These are phyloP conservation scores for Mustela erminea DNA, from an alignment of 2,797 vertebrate genomes.

Conservation along the genomic window DNA sequence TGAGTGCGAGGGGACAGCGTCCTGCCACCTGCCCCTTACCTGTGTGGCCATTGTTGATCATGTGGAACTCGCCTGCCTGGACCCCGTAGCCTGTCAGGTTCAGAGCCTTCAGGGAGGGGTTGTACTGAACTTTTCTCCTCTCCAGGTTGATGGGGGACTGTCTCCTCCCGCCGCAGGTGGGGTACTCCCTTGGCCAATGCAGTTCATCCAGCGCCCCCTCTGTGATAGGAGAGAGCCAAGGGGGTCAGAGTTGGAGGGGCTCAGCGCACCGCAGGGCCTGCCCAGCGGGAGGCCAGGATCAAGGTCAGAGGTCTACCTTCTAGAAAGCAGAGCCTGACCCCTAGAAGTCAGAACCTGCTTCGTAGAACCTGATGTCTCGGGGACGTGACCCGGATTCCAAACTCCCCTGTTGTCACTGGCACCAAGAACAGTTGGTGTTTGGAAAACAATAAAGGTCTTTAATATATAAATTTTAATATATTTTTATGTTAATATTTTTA, in stretches of 20 bases:
- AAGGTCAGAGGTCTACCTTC: not conserved
- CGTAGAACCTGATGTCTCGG: accelerated
- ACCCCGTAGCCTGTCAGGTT: slow-evolving; percentile 89
- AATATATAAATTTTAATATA: too few relatives aligned
- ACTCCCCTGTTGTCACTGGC: not conserved
- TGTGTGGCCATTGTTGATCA: slow-evolving; percentile 95
- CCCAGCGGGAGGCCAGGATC: not conserved
- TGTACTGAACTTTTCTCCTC: slow-evolving; percentile 88
- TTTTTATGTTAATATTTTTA: too few relatives aligned
- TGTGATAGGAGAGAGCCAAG: slow-evolving; percentile 70
- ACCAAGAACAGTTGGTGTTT: too few relatives aligned
- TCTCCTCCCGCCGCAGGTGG: slow-evolving; percentile 88
- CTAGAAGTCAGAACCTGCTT: not conserved
- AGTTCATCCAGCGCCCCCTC: slow-evolving; percentile 91
- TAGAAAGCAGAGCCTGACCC: not conserved
- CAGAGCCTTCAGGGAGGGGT: slow-evolving; percentile 87
- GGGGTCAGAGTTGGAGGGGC: not conserved
- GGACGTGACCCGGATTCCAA: too few relatives aligned
- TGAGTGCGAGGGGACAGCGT: accelerated
- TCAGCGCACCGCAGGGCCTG: not conserved
- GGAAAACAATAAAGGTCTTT: not conserved
- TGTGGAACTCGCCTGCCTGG: slow-evolving; percentile 86
- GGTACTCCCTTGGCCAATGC: slow-evolving; percentile 92
- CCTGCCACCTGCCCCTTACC: slow-evolving; percentile 86
- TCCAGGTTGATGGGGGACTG: slow-evolving; percentile 96